phyloP scores from a whole-genome alignment of 2,888 invertebrate genomes.

The Hyppa rectilinea region DNA sequence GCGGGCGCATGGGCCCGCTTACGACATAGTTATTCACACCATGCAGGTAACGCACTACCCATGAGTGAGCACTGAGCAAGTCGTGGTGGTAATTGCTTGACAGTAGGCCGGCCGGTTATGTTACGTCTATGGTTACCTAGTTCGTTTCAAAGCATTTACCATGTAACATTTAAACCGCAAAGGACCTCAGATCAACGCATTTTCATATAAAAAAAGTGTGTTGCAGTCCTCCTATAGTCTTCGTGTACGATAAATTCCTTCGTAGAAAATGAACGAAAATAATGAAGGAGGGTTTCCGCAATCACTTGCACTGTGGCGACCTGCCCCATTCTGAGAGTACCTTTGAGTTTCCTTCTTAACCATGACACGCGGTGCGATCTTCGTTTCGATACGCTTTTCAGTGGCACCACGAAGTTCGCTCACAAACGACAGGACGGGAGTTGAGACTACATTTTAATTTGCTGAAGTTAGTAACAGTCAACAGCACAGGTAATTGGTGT shows the following conservation, averaged over 20 bases:
- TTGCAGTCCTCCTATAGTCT: neutral
- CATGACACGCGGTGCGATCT: neutral
- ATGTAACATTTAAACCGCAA: neutral
- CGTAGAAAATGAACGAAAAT: neutral
- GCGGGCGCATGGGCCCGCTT: slow-evolving; percentile 53
- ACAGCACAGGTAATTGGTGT: neutral
- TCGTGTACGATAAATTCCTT: neutral
- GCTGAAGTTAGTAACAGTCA: neutral
- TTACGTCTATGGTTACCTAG: slow-evolving; percentile 6
- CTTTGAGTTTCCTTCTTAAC: no score
- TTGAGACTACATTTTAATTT: neutral
- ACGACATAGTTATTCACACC: slow-evolving; percentile 61
- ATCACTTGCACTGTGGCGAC: no score
- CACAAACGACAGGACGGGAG: neutral
- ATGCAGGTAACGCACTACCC: slow-evolving; percentile 41
- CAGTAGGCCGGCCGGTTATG: slow-evolving; percentile 1
- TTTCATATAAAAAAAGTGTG: neutral
- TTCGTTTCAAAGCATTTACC: neutral
- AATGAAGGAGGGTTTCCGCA: no score
- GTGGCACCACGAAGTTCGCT: neutral
- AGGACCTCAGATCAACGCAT: neutral
- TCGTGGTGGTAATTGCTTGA: slow-evolving; percentile 25
- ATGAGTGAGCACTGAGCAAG: slow-evolving; percentile 41
- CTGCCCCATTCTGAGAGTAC: no score
- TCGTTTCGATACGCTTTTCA: no score